Conservation (phyloP, 2,113 vertebrate genomes). For the Myotis lucifugus region DNA sequence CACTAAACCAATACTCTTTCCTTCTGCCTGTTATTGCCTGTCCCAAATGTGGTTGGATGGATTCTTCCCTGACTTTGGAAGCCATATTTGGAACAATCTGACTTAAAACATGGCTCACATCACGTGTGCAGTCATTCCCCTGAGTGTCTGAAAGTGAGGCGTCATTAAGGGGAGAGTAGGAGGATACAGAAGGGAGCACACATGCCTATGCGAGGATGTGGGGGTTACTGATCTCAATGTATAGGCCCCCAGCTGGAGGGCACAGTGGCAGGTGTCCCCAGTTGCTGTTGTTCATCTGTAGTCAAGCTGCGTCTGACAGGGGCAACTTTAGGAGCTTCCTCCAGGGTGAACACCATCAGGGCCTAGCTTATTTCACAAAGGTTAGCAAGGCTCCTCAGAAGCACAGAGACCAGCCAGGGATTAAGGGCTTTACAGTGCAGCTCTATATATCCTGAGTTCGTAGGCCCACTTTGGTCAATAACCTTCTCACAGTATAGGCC, state of each 20-base stretch:
- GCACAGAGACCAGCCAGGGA: neutral
- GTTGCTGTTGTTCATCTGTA: neutral
- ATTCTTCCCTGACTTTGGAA: neutral
- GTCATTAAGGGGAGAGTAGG: rapidly evolving
- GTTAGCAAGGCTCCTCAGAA: neutral
- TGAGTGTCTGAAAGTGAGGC: neutral
- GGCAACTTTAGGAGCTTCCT: neutral
- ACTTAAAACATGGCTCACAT: neutral
- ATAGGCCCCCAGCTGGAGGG: neutral
- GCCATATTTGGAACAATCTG: neutral
- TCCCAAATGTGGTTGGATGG: neutral
- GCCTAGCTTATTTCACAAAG: neutral
- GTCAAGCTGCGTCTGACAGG: neutral
- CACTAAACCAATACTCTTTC: neutral
- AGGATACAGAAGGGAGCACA: neutral
- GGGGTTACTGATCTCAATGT: neutral
- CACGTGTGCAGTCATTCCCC: neutral
- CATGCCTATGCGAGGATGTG: neutral
- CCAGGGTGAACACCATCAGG: neutral
- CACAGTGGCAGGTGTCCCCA: neutral
- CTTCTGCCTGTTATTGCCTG: neutral
- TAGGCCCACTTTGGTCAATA: neutral
- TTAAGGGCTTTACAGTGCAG: neutral
- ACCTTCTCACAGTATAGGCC: neutral
- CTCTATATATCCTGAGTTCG: neutral